phyloP scores from a whole-genome alignment of 1,140 invertebrate species.

The Dryas iulia region DNA sequence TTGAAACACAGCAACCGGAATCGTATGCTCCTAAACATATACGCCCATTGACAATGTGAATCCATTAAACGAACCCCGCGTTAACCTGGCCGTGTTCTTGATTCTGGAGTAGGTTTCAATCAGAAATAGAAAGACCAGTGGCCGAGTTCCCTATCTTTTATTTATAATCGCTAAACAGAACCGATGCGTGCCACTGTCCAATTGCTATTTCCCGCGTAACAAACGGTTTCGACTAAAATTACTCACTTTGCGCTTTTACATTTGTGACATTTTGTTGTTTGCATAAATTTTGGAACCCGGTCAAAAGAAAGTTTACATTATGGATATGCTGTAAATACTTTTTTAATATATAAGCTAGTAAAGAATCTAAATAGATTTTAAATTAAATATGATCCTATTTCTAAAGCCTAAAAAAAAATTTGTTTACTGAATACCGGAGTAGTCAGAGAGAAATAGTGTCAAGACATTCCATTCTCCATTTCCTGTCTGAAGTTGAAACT shows the following conservation, averaged over 20 bases:
- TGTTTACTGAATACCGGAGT: too few relatives aligned
- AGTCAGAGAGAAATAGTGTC: too few relatives aligned
- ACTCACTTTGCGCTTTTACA: conserved; percentile 27
- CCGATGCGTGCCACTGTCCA: conserved; percentile 52
- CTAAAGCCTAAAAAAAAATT: too few relatives aligned
- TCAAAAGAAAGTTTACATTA: background rate
- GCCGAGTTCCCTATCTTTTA: conserved; percentile 64
- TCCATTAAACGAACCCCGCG: conserved; percentile 42
- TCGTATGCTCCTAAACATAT: conserved; percentile 44
- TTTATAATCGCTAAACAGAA: conserved; percentile 58
- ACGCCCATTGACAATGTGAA: conserved; percentile 47
- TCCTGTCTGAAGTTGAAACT: too few relatives aligned
- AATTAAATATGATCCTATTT: too few relatives aligned
- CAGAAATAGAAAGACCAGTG: conserved; percentile 68
- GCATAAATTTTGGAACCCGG: conserved; percentile 9
- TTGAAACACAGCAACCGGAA: conserved; percentile 40
- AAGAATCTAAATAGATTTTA: background rate
- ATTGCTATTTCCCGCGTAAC: conserved; percentile 50
- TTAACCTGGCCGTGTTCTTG: conserved; percentile 60
- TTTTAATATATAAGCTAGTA: background rate
- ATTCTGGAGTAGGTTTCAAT: conserved; percentile 53
- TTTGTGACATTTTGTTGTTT: conserved; percentile 18
- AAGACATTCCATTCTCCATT: too few relatives aligned
- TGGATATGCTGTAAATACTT: background rate
- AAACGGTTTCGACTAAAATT: conserved; percentile 41